Conservation (phyloP, 2,113 vertebrate genomes). For the Gavia stellata region DNA sequence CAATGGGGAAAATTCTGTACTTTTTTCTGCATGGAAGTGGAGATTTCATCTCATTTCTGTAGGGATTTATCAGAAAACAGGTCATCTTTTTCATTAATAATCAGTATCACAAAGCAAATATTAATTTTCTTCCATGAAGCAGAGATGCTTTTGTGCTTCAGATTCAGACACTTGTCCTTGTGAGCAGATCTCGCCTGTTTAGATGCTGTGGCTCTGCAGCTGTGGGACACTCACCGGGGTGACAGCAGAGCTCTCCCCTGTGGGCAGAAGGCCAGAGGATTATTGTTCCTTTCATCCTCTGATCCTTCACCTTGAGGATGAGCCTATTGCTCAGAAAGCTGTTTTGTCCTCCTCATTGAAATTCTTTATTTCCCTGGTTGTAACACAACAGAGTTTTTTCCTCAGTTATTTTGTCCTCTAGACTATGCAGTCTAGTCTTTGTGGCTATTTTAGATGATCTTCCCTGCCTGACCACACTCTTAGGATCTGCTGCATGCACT, state of each 20-base stretch:
- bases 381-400: neutral
- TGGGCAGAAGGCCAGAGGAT: neutral
- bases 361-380: accelerated
- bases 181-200: neutral
- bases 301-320: neutral
- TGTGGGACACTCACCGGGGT: neutral
- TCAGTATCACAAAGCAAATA: neutral
- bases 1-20: neutral
- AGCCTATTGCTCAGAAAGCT: neutral
- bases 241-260: neutral
- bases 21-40: neutral
- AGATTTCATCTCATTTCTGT: neutral
- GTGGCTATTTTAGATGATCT: neutral
- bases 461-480: accelerated
- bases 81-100: neutral
- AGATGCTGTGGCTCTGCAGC: neutral
- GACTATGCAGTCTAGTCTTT: neutral
- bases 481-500: neutral
- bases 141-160: neutral
- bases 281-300: neutral
- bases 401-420: neutral
- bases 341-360: neutral
- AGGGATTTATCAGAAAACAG: neutral
- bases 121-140: neutral
- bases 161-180: neutral